phyloP scores from a whole-genome alignment of 2,113 vertebrate species.

The Chlorodrepanis virens region DNA sequence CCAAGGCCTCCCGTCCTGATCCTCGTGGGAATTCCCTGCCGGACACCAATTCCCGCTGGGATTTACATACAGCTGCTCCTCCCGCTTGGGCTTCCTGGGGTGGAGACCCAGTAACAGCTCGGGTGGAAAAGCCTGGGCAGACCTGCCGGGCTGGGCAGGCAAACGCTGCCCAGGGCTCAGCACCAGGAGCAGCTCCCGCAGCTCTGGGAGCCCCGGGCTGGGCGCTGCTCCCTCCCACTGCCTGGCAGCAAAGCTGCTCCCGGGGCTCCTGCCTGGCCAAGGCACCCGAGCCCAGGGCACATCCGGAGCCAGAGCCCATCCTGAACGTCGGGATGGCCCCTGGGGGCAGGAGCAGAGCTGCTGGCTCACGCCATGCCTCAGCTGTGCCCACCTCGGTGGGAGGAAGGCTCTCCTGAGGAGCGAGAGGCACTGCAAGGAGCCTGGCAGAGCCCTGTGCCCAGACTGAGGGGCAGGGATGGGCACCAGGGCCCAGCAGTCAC shows the following conservation, averaged over 20 bases:
- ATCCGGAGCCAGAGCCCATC: background rate
- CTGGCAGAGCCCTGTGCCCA: background rate
- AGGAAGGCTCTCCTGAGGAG: background rate
- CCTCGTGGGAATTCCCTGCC: background rate
- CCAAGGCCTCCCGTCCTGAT: background rate
- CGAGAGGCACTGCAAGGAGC: background rate
- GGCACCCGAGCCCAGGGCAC: background rate
- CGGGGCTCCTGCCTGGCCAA: background rate
- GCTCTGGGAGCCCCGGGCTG: background rate
- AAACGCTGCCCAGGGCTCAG: background rate
- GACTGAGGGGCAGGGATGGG: background rate
- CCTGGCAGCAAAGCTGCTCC: background rate
- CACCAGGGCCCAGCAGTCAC: background rate
- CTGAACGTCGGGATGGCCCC: background rate
- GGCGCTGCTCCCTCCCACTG: rapidly evolving
- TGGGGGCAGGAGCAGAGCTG: background rate
- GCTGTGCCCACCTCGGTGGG: background rate
- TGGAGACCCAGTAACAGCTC: rapidly evolving
- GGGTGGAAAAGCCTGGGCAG: background rate
- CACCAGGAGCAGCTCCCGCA: rapidly evolving
- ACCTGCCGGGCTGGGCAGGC: background rate
- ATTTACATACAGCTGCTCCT: background rate
- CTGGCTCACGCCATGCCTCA: background rate
- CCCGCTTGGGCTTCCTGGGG: background rate
- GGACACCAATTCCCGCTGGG: background rate